Evolutionary conservation across 2,888 invertebrate genomes (phyloP), one percentile per base, ranked within the genome.

Genomic region (Diploptera punctata): DNA sequence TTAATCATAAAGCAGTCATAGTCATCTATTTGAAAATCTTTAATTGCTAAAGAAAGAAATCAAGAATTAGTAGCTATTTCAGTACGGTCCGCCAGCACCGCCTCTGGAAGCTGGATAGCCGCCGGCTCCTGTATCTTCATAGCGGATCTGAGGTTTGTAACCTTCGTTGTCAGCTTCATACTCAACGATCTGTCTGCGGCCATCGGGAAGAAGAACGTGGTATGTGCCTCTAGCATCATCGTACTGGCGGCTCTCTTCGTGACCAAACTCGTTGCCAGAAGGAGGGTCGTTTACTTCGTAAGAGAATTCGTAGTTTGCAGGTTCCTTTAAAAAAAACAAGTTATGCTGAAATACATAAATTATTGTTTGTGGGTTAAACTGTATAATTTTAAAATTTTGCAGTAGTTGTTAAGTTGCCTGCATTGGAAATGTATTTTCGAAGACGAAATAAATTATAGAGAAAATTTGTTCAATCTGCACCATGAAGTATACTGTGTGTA

Each of bases 151-250:
- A 19, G 90, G 90, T 69, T 87, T 85, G 81, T 87, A 90, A 10
- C 90, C 89, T 67, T 85, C 86, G 10, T 85, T 86, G 38, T 89
- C 89, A 5, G 89, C 90, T 72, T 88, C 86, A 78, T 90, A 90
- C 77, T 88, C 89, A 3, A 90, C 89, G 26, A 87, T 86, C 80
- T 89, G 89, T 78, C 86, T 88, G 71, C 89, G 84, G 1, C 90
- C 90, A 75, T 90, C 89, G 0, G 90, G 89, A 68, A 90, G 82
- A 49, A 89, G 81, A 44, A 89, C 89, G 80, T 88, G 87, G 81
- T 90, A 91, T 49, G 87, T 87, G 60, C 90, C 90, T 7, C 87
- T 86, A 0, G 90, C 88, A 61, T 86, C 86, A 76, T 89, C 87
- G 69, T 89, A 90, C 78, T 89, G 88, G 26, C 89, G 83, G 79